Evolutionary conservation across 2,888 invertebrate genomes (phyloP), one percentile per base, ranked within the genome.

Genomic region (Formica aserva): DNA sequence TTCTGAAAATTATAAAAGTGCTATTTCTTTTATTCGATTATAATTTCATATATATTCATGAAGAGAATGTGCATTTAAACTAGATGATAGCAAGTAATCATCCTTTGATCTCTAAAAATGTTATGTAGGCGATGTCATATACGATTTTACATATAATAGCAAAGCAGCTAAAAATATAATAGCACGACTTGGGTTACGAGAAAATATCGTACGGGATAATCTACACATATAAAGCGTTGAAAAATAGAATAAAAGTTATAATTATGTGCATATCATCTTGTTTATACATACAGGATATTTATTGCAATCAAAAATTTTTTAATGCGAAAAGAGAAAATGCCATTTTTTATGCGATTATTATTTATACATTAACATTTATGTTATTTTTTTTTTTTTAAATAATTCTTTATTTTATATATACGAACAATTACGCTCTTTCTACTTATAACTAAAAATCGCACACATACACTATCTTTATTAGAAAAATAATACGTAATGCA

Each of bases 121-220:
- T 38, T 38, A 55, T n/a, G n/a, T 13, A 29, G 15, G 13, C 35
- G 26, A 35, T 76, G 13, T 45, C 26, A 38, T 29, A 38, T 4
- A 26, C 9, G 8, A 77, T 52, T 76, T 76, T 77, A 69, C 29
- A 4, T 67, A 69, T n/a, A 18, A 2, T 13, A 52, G 15, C 29
- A 32, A 45, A 45, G 32, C 9, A 55, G 41, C 65, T 83, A 83
- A 83, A 83, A 83, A 83, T 78, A 83, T 69, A 32, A 69, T 45
- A 48, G 22, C 66, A 29, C 69, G 32, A 78, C 52, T 67, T 55
- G 38, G 22, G 62, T 22, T 62, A 38, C 62, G 45, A 67, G 71
- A 72, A 72, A 45, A 72, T 72, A 26, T 32, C 78, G 32, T 45
- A 55, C 15, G 55, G 69, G 55, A 77, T 69, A 57, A 69, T 66